Base-by-base conservation (phyloP, 2,888 invertebrate species). In the Strigamia crassipes region DNA sequence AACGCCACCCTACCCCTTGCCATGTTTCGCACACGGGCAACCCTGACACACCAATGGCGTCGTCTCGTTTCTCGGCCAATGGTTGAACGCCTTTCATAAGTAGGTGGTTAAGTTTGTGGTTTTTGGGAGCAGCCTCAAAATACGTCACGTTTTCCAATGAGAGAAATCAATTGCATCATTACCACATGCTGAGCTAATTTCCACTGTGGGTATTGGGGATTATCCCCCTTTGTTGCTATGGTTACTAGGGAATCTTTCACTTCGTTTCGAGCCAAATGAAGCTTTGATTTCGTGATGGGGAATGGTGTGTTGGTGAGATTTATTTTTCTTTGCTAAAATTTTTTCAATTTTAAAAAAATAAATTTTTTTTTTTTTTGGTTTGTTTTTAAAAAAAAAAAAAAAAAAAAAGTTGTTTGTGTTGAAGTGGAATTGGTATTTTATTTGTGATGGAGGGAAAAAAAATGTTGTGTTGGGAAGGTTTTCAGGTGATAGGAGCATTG, bases 31-130 rank as follows among this genome's bases (percentile, higher is more conserved):
- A 31, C 73, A 31, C 73, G 73, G 73, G 73, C 27, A 73, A 73
- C 73, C 73, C 73, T 73, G 73, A 73, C 73, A 73, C 73, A 73
- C 73, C 73, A 73, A 73, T 73, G 73, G 73, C 73, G 73, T 73
- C 73, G 73, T 31, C 73, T 73, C 73, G 13, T 73, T 73, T 73
- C 73, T 73, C 73, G 73, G 73, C 73, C 73, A 73, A 73, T 73
- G 73, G 73, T 27, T 73, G 73, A 27, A 31, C 73, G 73, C 31
- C 73, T 73, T 31, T 73, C 73, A 73, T 73, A 73, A 73, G 73
- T 73, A 73, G 73, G 73, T 73, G 73, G 73, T 73, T 73, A 73
- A 31, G 73, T 27, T 73, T 73, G 73, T 31, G 73, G 73, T 73
- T 73, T 73, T 31, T n/a, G 73, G 73, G 73, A 73, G 73, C 73